Evolutionary conservation across 2,888 invertebrate genomes (phyloP).

Genomic region (Miltochrista miniata): DNA sequence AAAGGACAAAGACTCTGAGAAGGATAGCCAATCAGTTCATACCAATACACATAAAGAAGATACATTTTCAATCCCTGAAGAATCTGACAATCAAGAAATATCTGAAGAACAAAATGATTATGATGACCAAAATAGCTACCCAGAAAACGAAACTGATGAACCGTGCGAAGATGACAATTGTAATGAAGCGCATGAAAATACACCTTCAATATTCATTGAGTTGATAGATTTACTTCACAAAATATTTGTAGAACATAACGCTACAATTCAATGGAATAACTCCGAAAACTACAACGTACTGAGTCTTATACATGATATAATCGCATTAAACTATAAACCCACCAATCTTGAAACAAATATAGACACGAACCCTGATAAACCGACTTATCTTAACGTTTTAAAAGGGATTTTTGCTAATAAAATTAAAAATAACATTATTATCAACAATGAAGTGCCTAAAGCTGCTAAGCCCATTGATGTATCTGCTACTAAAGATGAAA

Average conservation of each 20-base stretch:
- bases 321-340: slow-evolving; percentile 1
- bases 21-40: not conserved
- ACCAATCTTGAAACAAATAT: not conserved
- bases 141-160: not conserved
- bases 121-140: not conserved
- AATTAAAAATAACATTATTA: slow-evolving; percentile 19
- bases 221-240: slow-evolving; percentile 21
- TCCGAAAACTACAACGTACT: not conserved
- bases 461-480: too few relatives aligned
- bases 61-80: not conserved
- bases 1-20: not conserved
- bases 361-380: slow-evolving; percentile 6
- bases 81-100: not conserved
- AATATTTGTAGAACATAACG: slow-evolving; percentile 18
- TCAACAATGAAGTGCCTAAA: slow-evolving; percentile 18
- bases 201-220: slow-evolving; percentile 3
- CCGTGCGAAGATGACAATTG: not conserved
- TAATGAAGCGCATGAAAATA: not conserved
- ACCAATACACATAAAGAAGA: not conserved
- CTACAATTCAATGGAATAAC: slow-evolving; percentile 4
- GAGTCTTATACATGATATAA: slow-evolving; percentile 13
- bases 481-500: too few relatives aligned
- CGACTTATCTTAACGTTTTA: slow-evolving; percentile 15
- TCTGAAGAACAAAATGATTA: not conserved
- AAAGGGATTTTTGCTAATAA: slow-evolving; percentile 24